Percentiles rank a stretch among this genome's conserved stretches.
These are phyloP conservation scores for Achatina immaculata DNA, from an alignment of 1,140 invertebrate genomes.

Conservation along the genomic window DNA sequence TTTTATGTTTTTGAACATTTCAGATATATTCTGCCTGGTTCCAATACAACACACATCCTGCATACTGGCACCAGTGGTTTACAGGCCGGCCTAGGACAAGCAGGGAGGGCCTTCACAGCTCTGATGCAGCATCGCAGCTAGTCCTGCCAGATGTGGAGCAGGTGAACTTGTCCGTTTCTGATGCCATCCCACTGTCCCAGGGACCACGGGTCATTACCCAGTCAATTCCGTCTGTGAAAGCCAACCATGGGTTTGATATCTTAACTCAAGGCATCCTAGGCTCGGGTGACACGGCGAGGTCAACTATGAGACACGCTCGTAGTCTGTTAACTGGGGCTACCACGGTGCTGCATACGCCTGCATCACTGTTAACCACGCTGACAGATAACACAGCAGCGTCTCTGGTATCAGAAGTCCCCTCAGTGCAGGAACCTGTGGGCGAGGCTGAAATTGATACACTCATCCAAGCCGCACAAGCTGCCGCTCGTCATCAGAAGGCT, in stretches of 20 bases:
- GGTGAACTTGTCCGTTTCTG: neutral
- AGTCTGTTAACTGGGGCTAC: conserved; percentile 30
- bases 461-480: conserved; percentile 29
- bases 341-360: neutral
- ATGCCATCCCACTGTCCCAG: neutral
- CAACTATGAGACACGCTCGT: conserved; percentile 5
- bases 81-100: neutral
- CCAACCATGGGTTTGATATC: conserved; percentile 37
- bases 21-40: conserved; percentile 35
- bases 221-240: conserved; percentile 31
- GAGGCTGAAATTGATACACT: conserved; percentile 30
- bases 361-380: neutral
- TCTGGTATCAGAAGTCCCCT: neutral
- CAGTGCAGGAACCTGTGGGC: neutral
- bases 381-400: neutral
- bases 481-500: neutral
- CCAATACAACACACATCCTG: conserved; percentile 28
- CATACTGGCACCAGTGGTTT: conserved; percentile 1
- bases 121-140: conserved; percentile 7
- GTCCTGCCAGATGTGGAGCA: neutral
- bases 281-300: neutral
- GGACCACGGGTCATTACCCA: conserved; percentile 33
- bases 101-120: conserved; percentile 30
- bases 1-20: too few species aligned
- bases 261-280: conserved; percentile 36